Percentiles rank a stretch among this genome's conserved stretches.
Evolutionary conservation across 2,113 vertebrate genomes (phyloP).

Genomic region (Podarcis raffonei): DNA sequence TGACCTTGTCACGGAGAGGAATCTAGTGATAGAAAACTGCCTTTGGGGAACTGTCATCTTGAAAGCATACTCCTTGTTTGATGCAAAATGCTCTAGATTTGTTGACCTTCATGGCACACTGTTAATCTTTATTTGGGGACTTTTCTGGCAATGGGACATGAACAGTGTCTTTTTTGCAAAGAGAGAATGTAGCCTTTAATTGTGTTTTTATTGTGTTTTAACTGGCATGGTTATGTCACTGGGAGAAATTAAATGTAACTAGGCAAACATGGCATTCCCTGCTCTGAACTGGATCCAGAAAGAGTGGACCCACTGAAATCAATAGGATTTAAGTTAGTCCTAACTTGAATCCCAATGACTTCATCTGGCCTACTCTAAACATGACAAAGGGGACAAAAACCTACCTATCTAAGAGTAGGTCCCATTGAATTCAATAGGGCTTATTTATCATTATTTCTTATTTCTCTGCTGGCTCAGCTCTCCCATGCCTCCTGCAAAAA

Average conservation of each 20-base stretch:
- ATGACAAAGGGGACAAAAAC: not conserved
- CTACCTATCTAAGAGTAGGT: too few relatives aligned
- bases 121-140: constrained; percentile 6
- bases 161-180: not conserved
- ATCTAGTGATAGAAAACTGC: not conserved
- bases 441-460: too few relatives aligned
- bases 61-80: not conserved
- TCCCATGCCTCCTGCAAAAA: too few relatives aligned
- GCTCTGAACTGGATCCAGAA: not conserved
- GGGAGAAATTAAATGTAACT: not conserved
- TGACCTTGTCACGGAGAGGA: not conserved
- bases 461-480: too few relatives aligned
- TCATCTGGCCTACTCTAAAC: not conserved
- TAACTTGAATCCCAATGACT: not conserved
- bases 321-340: not conserved
- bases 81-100: not conserved
- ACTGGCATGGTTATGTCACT: not conserved
- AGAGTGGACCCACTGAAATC: not conserved
- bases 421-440: too few relatives aligned
- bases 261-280: not conserved
- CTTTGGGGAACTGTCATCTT: not conserved
- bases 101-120: not conserved
- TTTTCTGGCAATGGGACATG: not conserved
- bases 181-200: not conserved
- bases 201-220: not conserved